Conservation (phyloP, 2,797 vertebrate species). For the Coendou prehensilis region DNA sequence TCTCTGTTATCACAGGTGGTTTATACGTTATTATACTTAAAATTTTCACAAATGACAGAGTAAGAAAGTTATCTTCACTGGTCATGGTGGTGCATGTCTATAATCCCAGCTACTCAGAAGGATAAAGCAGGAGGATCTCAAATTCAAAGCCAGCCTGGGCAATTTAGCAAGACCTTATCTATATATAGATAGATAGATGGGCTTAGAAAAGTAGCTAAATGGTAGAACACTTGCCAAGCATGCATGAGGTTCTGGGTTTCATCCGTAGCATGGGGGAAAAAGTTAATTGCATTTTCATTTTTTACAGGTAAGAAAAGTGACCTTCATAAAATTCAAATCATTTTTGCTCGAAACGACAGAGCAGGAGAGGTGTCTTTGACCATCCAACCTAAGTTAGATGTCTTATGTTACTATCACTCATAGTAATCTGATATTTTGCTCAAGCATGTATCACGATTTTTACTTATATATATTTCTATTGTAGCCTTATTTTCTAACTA, state of each 20-base stretch:
- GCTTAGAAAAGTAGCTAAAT: background rate
- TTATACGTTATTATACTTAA: background rate
- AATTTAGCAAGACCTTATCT: background rate
- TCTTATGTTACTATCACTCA: background rate
- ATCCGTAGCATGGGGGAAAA: background rate
- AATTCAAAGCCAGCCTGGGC: background rate
- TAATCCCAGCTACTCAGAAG: background rate
- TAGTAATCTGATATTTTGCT: background rate
- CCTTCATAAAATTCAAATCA: conserved; percentile 31
- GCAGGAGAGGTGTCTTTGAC: background rate
- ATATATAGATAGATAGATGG: background rate
- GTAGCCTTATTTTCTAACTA: background rate
- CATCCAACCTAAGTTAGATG: background rate
- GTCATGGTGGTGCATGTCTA: background rate
- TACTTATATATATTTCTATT: background rate
- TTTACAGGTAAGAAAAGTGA: conserved; percentile 50
- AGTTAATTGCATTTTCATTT: conserved; percentile 38
- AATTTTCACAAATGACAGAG: conserved; percentile 49
- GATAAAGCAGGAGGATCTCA: background rate
- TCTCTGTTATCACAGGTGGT: background rate
- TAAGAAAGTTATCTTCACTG: conserved; percentile 21
- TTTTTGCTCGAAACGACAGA: conserved; percentile 40
- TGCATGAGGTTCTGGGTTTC: background rate
- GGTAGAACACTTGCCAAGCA: background rate
- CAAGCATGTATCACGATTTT: conserved; percentile 14